These are phyloP conservation scores for Microcebus murinus DNA, from an alignment of 2,113 vertebrate species.

Conservation along the genomic window DNA sequence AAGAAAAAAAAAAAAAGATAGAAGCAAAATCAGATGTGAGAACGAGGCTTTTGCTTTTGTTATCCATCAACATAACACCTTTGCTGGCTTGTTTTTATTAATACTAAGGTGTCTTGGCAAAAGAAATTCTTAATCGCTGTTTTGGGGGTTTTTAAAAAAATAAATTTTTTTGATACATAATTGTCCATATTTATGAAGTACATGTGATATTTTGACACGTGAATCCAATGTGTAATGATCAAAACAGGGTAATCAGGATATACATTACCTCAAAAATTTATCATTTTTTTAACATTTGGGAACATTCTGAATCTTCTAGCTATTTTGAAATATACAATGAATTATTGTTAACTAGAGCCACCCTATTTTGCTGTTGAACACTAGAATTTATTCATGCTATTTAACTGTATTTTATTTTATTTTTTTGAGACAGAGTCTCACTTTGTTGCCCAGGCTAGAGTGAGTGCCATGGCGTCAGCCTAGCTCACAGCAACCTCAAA, in stretches of 20 bases:
- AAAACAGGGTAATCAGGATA: neutral
- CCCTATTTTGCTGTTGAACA: neutral
- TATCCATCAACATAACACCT: neutral
- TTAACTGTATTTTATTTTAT: neutral
- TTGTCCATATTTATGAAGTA: neutral
- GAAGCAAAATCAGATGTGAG: neutral
- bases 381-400: neutral
- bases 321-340: neutral
- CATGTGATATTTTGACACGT: neutral
- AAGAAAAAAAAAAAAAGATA: slow-evolving; percentile 20
- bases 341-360: neutral
- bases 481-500: no score
- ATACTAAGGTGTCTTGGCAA: neutral
- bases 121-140: neutral
- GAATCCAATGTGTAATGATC: neutral
- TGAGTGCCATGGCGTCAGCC: no score
- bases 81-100: neutral
- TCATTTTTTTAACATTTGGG: neutral
- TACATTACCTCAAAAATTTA: neutral
- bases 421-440: no score
- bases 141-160: neutral
- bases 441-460: no score
- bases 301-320: neutral
- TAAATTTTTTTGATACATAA: neutral
- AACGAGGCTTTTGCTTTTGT: neutral